Base-by-base conservation (phyloP, 2,797 vertebrate species). In the Hipposideros larvatus region DNA sequence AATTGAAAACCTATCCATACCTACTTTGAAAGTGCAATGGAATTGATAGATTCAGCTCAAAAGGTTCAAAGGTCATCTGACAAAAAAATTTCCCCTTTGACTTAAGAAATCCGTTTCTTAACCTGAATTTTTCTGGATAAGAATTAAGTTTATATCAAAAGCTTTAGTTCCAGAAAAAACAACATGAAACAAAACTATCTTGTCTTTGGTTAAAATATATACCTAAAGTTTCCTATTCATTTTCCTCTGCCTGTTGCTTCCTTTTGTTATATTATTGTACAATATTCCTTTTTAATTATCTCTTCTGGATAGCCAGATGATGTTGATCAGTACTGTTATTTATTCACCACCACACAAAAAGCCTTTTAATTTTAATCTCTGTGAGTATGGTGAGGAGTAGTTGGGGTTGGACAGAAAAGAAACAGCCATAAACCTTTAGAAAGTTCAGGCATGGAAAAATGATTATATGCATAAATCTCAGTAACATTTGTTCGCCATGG, bases 161-260 rank as follows among this genome's bases (percentile, higher is more conserved):
- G 31, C 4, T 94, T 94, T 79, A 75, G 19, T 79, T 93, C 9
- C 5, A 34, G 37, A 21, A 31, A 1, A 22, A 79, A 65, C 34
- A 84, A 65, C 48, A 51, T 14, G 14, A 51, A 51, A 15, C 48
- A 51, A 51, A 48, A 51, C 48, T 51, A 51, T 79, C 22, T 6
- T 83, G 66, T 41, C 43, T 95, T 87, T 85, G 37, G 53, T 91
- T 91, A 93, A 95, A 94, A 59, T 51, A 28, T 80, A 71, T 34
- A n/a, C 24, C 46, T 43, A 70, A 73, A 80, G 11, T 55, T 79
- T 26, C 4, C 28, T 80, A 16, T 75, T 92, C 24, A 63, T 91
- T 92, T 92, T 87, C 34, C 34, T 55, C 48, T 66, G 11, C 31
- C 41, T 84, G 8, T 57, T 96, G 28, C 73, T 88, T 80, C 43